Evolutionary conservation across 1,140 invertebrate genomes (phyloP).

Genomic region (Camponotus pennsylvanicus): DNA sequence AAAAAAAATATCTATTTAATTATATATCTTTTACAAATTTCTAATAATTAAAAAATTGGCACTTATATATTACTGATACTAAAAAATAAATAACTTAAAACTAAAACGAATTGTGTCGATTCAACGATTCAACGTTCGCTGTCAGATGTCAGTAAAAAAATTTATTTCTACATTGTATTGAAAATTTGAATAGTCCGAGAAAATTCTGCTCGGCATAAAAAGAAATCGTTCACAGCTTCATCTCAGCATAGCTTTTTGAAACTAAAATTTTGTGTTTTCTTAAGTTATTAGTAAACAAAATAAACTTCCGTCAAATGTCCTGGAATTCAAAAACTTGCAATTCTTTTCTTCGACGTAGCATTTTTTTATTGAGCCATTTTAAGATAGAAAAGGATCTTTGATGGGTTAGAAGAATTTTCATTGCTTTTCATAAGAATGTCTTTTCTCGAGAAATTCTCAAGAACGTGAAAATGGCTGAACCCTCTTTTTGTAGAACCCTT

Average conservation of each 20-base stretch:
- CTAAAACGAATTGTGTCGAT: too few species aligned
- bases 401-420: neutral
- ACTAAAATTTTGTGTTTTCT: too few species aligned
- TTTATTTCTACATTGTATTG: neutral
- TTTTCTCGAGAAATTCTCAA: neutral
- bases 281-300: neutral
- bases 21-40: too few species aligned
- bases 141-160: neutral
- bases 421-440: neutral
- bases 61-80: too few species aligned
- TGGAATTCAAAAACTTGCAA: neutral
- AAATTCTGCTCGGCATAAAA: neutral
- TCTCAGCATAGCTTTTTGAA: neutral
- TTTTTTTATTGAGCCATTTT: conserved; percentile 1
- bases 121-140: neutral
- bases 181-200: neutral
- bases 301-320: neutral
- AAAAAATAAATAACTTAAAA: too few species aligned
- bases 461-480: neutral
- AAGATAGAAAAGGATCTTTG: neutral
- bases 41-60: too few species aligned
- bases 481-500: conserved; percentile 29
- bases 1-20: too few species aligned
- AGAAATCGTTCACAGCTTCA: neutral
- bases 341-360: neutral